Evolutionary conservation across 2,797 vertebrate species (phyloP).

Genomic region (Typhlichthys subterraneus): DNA sequence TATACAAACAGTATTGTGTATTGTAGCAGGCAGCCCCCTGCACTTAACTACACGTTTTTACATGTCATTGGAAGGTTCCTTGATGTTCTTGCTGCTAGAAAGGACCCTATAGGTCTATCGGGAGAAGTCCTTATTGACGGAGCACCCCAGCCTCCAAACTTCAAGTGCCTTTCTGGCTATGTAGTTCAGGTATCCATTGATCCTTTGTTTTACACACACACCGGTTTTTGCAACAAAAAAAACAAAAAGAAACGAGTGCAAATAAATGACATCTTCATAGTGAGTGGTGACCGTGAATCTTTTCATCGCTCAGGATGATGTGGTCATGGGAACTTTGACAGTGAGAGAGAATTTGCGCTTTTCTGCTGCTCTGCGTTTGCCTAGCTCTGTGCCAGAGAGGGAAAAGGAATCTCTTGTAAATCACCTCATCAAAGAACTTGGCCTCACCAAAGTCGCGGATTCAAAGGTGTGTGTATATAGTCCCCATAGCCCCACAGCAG

Average conservation of each 20-base stretch:
- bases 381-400: slow-evolving; percentile 73
- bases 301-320: slow-evolving; percentile 82
- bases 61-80: slow-evolving; percentile 72
- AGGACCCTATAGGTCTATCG: slow-evolving; percentile 81
- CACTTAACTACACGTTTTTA: slow-evolving; percentile 1
- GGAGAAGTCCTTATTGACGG: slow-evolving; percentile 85
- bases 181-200: slow-evolving; percentile 79
- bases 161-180: slow-evolving; percentile 86
- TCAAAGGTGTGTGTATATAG: slow-evolving; percentile 78
- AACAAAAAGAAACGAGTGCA: neutral
- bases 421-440: slow-evolving; percentile 86
- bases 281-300: slow-evolving; percentile 20
- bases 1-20: too few relatives aligned
- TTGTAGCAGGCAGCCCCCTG: neutral
- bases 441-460: slow-evolving; percentile 90
- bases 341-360: slow-evolving; percentile 95
- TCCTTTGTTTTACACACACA: neutral
- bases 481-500: too few relatives aligned
- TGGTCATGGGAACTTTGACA: slow-evolving; percentile 94
- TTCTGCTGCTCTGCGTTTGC: slow-evolving; percentile 90
- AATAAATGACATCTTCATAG: neutral
- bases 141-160: slow-evolving; percentile 80
- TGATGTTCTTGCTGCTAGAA: slow-evolving; percentile 84
- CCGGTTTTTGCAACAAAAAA: neutral
- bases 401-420: slow-evolving; percentile 87